Percentiles rank a stretch among this genome's conserved stretches.
Conservation (phyloP, 2,797 vertebrate genomes). For the Propithecus perrieri region DNA sequence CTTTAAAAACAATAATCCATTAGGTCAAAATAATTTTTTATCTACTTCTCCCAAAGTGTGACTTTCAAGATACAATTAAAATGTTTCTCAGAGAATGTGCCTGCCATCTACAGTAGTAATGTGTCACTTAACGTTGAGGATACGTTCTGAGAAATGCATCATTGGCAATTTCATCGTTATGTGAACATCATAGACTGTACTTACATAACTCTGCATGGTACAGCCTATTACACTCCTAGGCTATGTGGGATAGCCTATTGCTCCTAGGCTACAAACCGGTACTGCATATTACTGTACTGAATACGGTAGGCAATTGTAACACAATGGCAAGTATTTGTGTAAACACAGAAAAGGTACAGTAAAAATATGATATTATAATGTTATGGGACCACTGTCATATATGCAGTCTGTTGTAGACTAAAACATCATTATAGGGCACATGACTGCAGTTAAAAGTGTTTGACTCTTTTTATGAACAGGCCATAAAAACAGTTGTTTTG, state of each 20-base stretch:
- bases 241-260: not conserved
- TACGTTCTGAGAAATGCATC: not conserved
- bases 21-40: not conserved
- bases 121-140: not conserved
- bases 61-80: slow-evolving; percentile 33
- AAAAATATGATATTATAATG: not conserved
- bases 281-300: not conserved
- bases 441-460: no score
- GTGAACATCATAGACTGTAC: not conserved
- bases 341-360: not conserved
- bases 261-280: not conserved
- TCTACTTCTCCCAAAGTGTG: not conserved
- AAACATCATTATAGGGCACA: no score
- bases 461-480: no score
- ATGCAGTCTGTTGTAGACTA: not conserved
- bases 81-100: not conserved
- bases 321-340: not conserved
- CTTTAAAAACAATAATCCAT: not conserved
- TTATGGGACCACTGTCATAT: not conserved
- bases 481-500: not conserved
- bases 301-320: not conserved
- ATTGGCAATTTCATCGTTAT: not conserved
- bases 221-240: not conserved
- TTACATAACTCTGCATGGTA: not conserved
- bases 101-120: not conserved